Evolutionary conservation across 2,113 vertebrate species (phyloP).

Genomic region (Eurystomus gularis): DNA sequence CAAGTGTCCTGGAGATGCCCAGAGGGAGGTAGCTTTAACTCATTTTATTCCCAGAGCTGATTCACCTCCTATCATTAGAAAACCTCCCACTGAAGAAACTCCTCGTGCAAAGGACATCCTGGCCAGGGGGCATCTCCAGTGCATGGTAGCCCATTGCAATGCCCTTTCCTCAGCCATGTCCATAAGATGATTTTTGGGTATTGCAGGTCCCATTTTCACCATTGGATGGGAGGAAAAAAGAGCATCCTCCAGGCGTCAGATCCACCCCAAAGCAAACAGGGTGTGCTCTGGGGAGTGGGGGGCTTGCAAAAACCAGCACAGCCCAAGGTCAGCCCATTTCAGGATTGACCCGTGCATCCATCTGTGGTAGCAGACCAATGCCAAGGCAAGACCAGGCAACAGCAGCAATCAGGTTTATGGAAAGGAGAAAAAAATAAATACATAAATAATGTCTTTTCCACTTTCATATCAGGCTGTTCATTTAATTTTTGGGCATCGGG

Average conservation of each 20-base stretch:
- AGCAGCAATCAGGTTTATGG: neutral
- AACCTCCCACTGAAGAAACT: neutral
- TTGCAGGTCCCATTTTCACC: neutral
- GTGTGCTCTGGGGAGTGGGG: too few species aligned
- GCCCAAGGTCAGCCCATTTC: neutral
- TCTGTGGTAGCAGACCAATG: neutral
- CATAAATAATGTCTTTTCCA: neutral
- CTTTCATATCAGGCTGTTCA: neutral
- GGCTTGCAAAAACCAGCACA: rapidly evolving
- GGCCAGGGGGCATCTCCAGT: neutral
- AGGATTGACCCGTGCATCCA: rapidly evolving
- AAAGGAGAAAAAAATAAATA: neutral
- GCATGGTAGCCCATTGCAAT: rapidly evolving
- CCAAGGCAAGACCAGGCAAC: neutral
- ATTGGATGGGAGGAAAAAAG: neutral
- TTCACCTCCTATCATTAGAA: neutral
- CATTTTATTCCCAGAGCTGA: neutral
- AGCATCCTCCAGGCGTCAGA: too few species aligned
- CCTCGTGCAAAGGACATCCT: neutral
- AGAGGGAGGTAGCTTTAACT: neutral
- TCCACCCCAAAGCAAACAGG: neutral
- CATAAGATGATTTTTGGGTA: too few species aligned
- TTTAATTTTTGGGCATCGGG: rapidly evolving
- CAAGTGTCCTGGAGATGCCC: neutral
- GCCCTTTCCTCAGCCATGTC: rapidly evolving